Conservation (phyloP, 2,797 vertebrate species). For the Phrynocephalus forsythii region DNA sequence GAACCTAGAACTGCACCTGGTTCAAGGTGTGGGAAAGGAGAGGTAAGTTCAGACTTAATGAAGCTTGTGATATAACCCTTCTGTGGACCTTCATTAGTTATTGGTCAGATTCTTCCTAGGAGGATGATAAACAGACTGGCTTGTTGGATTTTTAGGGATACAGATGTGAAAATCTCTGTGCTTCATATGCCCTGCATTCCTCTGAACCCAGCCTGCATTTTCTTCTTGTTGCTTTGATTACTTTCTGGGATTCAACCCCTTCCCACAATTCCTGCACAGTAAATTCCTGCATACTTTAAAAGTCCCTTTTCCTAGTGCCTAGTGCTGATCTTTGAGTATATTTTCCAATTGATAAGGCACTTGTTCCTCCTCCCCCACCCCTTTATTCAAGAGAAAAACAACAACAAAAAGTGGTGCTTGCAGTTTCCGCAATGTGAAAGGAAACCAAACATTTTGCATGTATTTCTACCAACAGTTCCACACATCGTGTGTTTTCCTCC, state of each 20-base stretch:
- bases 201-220: not conserved
- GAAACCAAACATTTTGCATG: not conserved
- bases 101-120: not conserved
- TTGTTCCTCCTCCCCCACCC: not conserved
- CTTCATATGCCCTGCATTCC: not conserved
- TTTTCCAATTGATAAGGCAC: not conserved
- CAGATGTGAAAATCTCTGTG: not conserved
- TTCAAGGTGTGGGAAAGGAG: not conserved
- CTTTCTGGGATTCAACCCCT: not conserved
- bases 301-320: not conserved
- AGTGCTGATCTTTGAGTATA: not conserved
- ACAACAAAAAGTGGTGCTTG: not conserved
- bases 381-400: not conserved
- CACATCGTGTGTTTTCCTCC: not conserved
- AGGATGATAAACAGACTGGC: not conserved
- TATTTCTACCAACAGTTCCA: not conserved
- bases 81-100: no score
- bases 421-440: not conserved
- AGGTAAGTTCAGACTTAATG: not conserved
- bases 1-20: not conserved
- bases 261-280: not conserved
- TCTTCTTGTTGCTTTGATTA: not conserved
- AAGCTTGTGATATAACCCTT: no score
- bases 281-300: not conserved
- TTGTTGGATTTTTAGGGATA: not conserved